Percentiles rank a stretch among this genome's conserved stretches.
These are phyloP conservation scores for Lampropteryx suffumata DNA, from an alignment of 2,888 invertebrate species.

Conservation along the genomic window DNA sequence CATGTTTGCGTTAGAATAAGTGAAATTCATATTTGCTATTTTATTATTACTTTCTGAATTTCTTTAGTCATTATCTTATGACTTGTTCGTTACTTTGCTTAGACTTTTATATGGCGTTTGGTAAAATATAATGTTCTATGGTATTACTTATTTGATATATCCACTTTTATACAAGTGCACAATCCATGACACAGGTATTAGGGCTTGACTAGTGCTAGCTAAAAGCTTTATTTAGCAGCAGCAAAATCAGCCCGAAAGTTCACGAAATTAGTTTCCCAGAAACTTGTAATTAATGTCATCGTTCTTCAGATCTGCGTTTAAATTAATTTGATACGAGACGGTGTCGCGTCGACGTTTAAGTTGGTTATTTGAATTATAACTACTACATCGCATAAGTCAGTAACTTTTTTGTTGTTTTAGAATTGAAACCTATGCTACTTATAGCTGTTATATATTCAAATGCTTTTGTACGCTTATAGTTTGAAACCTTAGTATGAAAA, in stretches of 20 bases:
- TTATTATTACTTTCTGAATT: constrained; percentile 8
- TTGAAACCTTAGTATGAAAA: not conserved
- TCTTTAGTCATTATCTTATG: not conserved
- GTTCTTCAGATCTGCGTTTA: constrained; percentile 22
- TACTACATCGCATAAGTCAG: not conserved
- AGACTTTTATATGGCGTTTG: not conserved
- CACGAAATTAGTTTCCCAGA: constrained; percentile 24
- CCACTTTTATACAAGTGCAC: not conserved
- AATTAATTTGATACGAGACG: constrained; percentile 25
- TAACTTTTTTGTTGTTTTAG: too few relatives aligned
- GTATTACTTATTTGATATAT: too few relatives aligned
- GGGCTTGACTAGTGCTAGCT: constrained; percentile 25
- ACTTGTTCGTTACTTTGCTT: too few relatives aligned
- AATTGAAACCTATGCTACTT: too few relatives aligned
- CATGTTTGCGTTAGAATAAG: constrained; percentile 38
- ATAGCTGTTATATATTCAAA: too few relatives aligned
- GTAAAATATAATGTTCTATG: too few relatives aligned
- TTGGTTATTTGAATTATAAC: constrained; percentile 3
- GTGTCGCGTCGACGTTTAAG: constrained; percentile 8
- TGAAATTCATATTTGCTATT: constrained; percentile 37
- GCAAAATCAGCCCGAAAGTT: constrained; percentile 26
- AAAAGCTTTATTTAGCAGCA: too few relatives aligned
- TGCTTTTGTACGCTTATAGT: not conserved
- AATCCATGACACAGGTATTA: not conserved
- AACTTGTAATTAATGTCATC: constrained; percentile 27